Percentiles rank a stretch among this genome's conserved stretches.
Conservation (phyloP, 2,888 invertebrate species). For the Disparrhopalites patrizii region DNA sequence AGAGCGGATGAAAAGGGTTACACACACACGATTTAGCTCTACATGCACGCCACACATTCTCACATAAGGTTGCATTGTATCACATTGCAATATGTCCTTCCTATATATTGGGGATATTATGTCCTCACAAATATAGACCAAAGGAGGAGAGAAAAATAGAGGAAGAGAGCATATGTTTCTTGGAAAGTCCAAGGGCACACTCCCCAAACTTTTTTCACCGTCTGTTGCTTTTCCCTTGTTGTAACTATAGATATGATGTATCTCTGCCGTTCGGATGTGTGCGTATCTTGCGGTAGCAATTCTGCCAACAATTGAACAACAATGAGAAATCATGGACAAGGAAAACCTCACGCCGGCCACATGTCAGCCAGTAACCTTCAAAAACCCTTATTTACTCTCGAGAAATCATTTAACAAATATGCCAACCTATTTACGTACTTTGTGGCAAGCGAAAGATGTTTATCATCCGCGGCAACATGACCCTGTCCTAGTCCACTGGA, state of each 20-base stretch:
- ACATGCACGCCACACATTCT: neutral
- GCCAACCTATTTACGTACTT: too few relatives aligned
- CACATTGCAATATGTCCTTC: too few relatives aligned
- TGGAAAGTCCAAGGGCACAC: slow-evolving; percentile 5
- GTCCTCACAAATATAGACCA: too few relatives aligned
- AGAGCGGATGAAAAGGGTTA: slow-evolving; percentile 9
- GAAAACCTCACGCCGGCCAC: slow-evolving; percentile 5
- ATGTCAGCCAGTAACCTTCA: slow-evolving; percentile 6
- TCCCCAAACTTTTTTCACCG: neutral
- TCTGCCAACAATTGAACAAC: slow-evolving; percentile 8
- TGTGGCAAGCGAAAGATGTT: too few relatives aligned
- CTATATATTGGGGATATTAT: too few relatives aligned
- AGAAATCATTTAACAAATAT: neutral
- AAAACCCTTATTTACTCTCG: neutral
- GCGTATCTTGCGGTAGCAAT: slow-evolving; percentile 1
- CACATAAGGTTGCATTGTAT: slow-evolving; percentile 3
- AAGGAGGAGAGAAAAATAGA: slow-evolving; percentile 1
- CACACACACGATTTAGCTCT: neutral
- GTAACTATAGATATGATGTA: too few relatives aligned
- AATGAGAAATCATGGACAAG: slow-evolving; percentile 8
- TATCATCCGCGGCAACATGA: too few relatives aligned
- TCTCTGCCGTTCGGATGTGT: too few relatives aligned
- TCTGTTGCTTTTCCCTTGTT: slow-evolving; percentile 8
- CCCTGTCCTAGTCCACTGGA: too few relatives aligned
- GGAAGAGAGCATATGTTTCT: slow-evolving; percentile 6